A percentile compares a stretch with the other conserved stretches of the same genome.
Conservation (phyloP, 2,888 invertebrate species). For the Argynnis bischoffii region DNA sequence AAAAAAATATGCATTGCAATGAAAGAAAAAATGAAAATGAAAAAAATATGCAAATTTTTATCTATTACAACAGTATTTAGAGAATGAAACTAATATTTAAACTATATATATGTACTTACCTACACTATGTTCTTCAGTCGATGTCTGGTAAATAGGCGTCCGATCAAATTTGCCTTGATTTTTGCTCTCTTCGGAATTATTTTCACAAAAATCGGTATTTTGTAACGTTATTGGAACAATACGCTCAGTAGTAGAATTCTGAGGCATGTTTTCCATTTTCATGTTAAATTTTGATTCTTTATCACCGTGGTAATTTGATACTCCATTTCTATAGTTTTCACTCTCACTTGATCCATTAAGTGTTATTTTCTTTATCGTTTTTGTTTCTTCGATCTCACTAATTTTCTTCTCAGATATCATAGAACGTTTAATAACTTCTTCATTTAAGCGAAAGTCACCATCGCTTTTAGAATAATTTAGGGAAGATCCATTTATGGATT, state of each 20-base stretch:
- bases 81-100: background rate
- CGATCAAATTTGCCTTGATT: constrained; percentile 15
- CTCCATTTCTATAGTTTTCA: constrained; percentile 28
- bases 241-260: constrained; percentile 26
- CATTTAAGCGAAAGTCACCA: constrained; percentile 61
- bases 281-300: constrained; percentile 16
- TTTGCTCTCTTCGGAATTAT: constrained; percentile 5
- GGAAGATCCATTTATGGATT: constrained; percentile 50
- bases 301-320: constrained; percentile 16
- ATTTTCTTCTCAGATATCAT: constrained; percentile 60
- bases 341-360: constrained; percentile 65
- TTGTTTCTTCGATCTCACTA: constrained; percentile 74
- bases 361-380: constrained; percentile 73
- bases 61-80: too few relatives aligned
- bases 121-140: constrained; percentile 31
- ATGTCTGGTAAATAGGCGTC: constrained; percentile 28
- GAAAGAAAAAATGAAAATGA: too few relatives aligned
- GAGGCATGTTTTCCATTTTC: background rate
- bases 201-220: constrained; percentile 23
- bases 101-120: constrained; percentile 37
- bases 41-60: too few relatives aligned
- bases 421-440: constrained; percentile 66
- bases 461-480: constrained; percentile 67
- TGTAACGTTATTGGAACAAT: constrained; percentile 27
- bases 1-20: too few relatives aligned